These are phyloP conservation scores for Martes martes DNA, from an alignment of 2,113 vertebrate genomes.

Conservation along the genomic window DNA sequence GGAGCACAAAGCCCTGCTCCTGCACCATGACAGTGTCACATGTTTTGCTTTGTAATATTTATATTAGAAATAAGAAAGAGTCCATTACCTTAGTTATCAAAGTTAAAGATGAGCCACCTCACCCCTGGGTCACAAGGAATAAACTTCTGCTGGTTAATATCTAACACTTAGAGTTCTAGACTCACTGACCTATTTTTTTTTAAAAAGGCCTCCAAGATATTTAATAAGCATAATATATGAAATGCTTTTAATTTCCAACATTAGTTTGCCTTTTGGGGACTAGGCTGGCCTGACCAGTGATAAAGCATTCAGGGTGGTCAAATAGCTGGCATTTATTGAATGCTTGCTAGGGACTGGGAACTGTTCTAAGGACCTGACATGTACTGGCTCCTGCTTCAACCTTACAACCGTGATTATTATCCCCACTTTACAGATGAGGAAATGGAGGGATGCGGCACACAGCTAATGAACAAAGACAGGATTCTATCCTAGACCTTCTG, in stretches of 20 bases:
- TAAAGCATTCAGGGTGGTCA: not conserved
- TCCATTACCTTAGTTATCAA: not conserved
- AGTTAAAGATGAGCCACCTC: not conserved
- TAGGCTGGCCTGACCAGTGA: not conserved
- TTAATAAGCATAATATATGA: not conserved
- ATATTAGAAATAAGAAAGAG: not conserved
- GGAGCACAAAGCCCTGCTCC: not conserved
- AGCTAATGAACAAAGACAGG: not conserved
- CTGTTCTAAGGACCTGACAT: not conserved
- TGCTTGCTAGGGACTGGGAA: not conserved
- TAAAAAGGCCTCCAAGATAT: not conserved
- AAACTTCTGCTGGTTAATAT: not conserved
- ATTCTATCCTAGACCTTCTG: not conserved
- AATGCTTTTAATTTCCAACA: not conserved
- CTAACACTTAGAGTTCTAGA: not conserved
- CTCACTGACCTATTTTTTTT: not conserved
- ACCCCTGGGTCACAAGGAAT: not conserved
- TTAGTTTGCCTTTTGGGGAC: not conserved
- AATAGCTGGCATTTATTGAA: not conserved
- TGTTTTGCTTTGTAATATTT: not conserved
- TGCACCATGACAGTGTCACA: not conserved
- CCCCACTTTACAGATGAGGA: not conserved
- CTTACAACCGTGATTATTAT: not conserved
- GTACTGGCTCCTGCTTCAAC: not conserved
- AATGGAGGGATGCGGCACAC: not conserved